Conservation (phyloP, 2,113 vertebrate genomes). For the Cercocebus atys region DNA sequence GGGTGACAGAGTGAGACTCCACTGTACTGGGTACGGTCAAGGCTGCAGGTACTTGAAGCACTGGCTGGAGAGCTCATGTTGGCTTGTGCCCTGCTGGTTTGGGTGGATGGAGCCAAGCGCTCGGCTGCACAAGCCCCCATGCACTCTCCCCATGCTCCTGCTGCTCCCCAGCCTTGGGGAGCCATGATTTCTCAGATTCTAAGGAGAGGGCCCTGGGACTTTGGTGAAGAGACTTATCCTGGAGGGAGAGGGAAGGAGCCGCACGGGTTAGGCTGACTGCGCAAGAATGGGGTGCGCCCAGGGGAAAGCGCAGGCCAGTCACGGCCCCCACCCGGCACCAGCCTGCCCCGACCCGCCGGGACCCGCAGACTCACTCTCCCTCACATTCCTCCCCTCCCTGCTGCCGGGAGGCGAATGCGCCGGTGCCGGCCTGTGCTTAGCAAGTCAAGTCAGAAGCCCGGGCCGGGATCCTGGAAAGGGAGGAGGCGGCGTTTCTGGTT, state of each 20-base stretch:
- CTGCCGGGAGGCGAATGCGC: not conserved
- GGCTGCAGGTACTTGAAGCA: no score
- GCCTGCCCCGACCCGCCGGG: not conserved
- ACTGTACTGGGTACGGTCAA: not conserved
- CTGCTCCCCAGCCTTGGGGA: not conserved
- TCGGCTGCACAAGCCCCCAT: not conserved
- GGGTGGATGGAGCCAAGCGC: no score
- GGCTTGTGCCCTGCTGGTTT: no score
- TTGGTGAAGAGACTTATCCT: not conserved
- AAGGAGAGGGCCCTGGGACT: not conserved
- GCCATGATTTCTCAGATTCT: not conserved
- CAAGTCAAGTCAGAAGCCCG: not conserved
- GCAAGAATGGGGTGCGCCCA: no score
- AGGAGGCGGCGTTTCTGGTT: not conserved
- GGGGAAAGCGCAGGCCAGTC: no score
- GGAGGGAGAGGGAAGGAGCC: not conserved
- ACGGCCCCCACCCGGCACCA: accelerated
- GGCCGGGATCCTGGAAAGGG: not conserved
- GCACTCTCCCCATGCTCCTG: no score
- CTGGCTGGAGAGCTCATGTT: no score
- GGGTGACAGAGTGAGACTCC: no score
- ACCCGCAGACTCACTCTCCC: not conserved
- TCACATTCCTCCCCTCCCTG: not conserved
- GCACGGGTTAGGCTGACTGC: no score
- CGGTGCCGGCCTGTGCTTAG: not conserved